Conservation (phyloP, 2,797 vertebrate genomes). For the Enteromius anoplus region DNA sequence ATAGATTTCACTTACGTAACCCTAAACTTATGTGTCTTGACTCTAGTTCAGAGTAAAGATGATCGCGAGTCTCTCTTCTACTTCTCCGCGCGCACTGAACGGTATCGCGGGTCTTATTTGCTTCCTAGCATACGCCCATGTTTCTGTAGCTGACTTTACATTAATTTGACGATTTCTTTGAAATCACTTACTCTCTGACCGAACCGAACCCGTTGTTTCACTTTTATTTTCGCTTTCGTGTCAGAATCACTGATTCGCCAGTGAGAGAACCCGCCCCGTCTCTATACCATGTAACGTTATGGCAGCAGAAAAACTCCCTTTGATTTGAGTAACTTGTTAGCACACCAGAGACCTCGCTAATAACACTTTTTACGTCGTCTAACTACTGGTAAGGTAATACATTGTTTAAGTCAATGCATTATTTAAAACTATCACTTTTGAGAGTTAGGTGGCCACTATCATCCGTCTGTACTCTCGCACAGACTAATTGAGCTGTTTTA, state of each 20-base stretch:
- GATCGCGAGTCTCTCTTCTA: not conserved
- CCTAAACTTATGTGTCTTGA: not conserved
- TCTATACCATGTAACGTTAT: not conserved
- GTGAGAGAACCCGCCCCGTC: not conserved
- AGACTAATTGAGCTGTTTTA: not conserved
- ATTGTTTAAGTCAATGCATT: not conserved
- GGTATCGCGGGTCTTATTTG: not conserved
- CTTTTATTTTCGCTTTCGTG: not conserved
- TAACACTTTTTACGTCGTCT: not conserved
- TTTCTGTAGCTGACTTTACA: not conserved
- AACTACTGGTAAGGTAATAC: not conserved
- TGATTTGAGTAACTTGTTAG: not conserved
- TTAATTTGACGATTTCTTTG: not conserved
- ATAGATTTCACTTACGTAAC: not conserved
- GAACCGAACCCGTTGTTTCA: not conserved
- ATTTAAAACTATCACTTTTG: not conserved
- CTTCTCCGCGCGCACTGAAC: not conserved
- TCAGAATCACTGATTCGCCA: not conserved
- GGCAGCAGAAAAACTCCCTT: not conserved
- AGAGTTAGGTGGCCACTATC: not conserved
- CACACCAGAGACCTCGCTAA: not conserved
- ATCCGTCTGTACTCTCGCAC: not conserved
- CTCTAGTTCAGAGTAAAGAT: not conserved
- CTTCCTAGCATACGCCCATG: not conserved
- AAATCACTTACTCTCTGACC: not conserved